Evolutionary conservation across 2,113 vertebrate species (phyloP), one percentile per base, ranked within the genome.

Genomic region (Eudyptes chrysolophus): DNA sequence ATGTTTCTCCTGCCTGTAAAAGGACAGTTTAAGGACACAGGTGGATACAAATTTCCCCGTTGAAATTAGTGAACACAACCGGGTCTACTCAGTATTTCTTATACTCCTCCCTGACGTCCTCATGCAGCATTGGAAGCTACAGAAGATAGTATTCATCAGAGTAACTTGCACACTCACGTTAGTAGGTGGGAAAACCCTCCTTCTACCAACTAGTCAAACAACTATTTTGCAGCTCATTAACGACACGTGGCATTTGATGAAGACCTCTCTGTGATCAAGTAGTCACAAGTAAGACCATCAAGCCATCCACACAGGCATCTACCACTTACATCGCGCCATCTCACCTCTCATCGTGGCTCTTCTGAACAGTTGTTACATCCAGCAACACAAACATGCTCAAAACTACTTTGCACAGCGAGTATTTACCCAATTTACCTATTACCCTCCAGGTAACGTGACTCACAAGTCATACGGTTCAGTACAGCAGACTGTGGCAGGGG

Each of bases 381-480:
- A 57, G 18, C 3, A 74, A 82, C 24, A 74, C 46, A 44, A 82
- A 52, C 5, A 2, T 9, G 22, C 32, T 76, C 61, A 15, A 84
- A 84, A 27, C 19, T 32, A 13, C 55, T 51, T 8, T 16, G 24
- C 14, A 20, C 40, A 49, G 18, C 25, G 13, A 48, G 16, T 30
- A 27, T 70, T 69, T 34, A 44, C 13, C 13, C 29, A 57, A 75
- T 74, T 5, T 22, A 10, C 29, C 14, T 8, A 64, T 66, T 65
- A 12, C 27, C 25, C 78, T 60, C 61, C 25, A 30, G 38, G 32
- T 38, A 16, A 78, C 3, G 7, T 13, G 36, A 71, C 46, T 71
- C 65, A 8, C 29, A 30, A 30, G 20, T 25, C 30, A 32, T 0
- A 14, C 0, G 0, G 44, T 5, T 81, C 49, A 17, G 36, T 1